phyloP scores from a whole-genome alignment of 2,113 vertebrate genomes.

The Scolopax mira region DNA sequence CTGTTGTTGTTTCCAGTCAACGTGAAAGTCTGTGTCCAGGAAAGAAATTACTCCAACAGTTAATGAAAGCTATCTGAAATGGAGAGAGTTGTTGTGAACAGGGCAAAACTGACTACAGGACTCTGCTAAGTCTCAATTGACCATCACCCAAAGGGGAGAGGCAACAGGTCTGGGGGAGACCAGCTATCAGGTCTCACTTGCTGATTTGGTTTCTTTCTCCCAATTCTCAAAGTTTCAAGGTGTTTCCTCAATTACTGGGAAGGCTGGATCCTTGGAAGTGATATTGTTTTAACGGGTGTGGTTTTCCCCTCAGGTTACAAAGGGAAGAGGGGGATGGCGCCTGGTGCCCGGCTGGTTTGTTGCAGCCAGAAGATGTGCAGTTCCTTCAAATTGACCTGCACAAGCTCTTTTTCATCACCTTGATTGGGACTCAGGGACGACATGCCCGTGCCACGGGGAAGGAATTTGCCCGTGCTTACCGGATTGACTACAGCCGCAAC shows the following conservation, averaged over 20 bases:
- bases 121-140: neutral
- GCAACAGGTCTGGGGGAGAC: too few relatives aligned
- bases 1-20: neutral
- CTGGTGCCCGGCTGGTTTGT: slow-evolving; percentile 87
- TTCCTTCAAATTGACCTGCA: slow-evolving; percentile 89
- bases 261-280: neutral
- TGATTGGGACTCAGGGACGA: slow-evolving; percentile 89
- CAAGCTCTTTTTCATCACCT: slow-evolving; percentile 83
- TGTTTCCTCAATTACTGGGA: neutral
- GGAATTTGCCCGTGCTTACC: slow-evolving; percentile 85
- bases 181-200: neutral
- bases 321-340: slow-evolving; percentile 87
- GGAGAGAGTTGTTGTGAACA: neutral
- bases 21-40: neutral
- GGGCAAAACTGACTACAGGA: neutral
- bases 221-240: fast-evolving
- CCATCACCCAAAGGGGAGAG: neutral
- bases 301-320: slow-evolving; percentile 74
- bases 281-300: fast-evolving
- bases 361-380: slow-evolving; percentile 83
- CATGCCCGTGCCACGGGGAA: slow-evolving; percentile 84
- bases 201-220: neutral
- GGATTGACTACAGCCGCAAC: slow-evolving; percentile 86
- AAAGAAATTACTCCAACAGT: neutral
- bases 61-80: neutral